Evolutionary conservation across 2,113 vertebrate genomes (phyloP), one percentile per base, ranked within the genome.

Genomic region (Todiramphus saurophagus): DNA sequence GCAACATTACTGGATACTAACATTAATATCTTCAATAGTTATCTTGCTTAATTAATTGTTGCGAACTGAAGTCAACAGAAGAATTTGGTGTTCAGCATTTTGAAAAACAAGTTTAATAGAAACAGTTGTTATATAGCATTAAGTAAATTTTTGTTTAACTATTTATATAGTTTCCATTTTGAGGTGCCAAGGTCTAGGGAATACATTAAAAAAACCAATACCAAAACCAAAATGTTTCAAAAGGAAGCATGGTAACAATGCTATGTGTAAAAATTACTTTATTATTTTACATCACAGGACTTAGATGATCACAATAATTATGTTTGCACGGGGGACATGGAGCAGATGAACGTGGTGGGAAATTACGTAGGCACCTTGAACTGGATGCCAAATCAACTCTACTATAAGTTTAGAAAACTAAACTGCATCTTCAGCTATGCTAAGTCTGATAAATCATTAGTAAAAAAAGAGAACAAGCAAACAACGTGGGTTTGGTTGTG

Each of bases 301-400:
- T 68, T n/a, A 51, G 20, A 72, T 11, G 16, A 78, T 39, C 31
- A 75, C 23, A 89, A 5, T 31, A 86, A 69, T 39, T 60, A 21
- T 4, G 9, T 7, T 44, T 15, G 19, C 11, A 64, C 0, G 67
- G 16, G 30, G 13, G 12, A 1, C 58, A 37, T 3, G 12, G 13
- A 87, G 21, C 20, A 72, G 46, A 87, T 92, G 73, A 33, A 81
- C 59, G 6, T 70, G 16, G 11, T 30, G 23, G 5, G 14, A 63
- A 79, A 78, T 51, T 21, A 87, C 1, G 8, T 27, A 66, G 14
- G 8, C 14, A 58, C 2, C 2, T 72, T 1, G 1, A 73, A 67
- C 13, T 73, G 59, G 11, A 83, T 59, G 37, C 18, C 39, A 60
- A 69, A 74, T 28, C 13, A 78, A 66, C 24, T 41, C 28, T 5